A percentile compares a stretch with the other conserved stretches of the same genome.
phyloP scores from a whole-genome alignment of 1,140 invertebrate genomes.

The Drosophila pseudoobscura region DNA sequence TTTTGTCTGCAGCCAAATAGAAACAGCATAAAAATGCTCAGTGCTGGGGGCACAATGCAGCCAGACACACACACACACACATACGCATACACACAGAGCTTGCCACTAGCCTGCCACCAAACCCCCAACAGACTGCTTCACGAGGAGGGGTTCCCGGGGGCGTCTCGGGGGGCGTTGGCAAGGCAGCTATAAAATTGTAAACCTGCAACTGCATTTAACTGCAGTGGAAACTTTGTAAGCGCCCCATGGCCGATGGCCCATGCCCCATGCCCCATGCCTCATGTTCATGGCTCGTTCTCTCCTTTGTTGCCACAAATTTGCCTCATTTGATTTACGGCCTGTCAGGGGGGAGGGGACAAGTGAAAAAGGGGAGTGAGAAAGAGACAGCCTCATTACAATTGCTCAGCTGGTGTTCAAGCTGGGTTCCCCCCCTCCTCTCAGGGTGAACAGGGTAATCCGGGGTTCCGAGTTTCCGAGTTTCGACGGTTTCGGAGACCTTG shows the following conservation, averaged over 20 bases:
- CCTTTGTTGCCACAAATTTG: conserved; percentile 26
- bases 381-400: no score
- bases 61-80: not conserved
- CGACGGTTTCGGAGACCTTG: no score
- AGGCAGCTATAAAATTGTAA: conserved; percentile 28
- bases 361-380: no score
- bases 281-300: conserved; percentile 4
- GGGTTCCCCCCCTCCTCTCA: no score
- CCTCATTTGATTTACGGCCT: conserved; percentile 36
- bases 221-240: conserved; percentile 44
- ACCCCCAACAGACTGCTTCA: not conserved
- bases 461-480: no score
- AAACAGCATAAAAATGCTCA: conserved; percentile 1
- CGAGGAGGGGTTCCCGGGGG: not conserved
- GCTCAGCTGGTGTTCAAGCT: not conserved
- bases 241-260: not conserved
- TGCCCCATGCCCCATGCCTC: not conserved
- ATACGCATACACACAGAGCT: not conserved
- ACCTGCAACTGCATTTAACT: conserved; percentile 50
- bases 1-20: conserved; percentile 4
- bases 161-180: conserved; percentile 13
- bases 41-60: conserved; percentile 7
- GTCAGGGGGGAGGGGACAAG: no score
- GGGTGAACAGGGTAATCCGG: no score
- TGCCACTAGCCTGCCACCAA: not conserved